A percentile compares a stretch with the other conserved stretches of the same genome.
Evolutionary conservation across 2,888 invertebrate species (phyloP).

Genomic region (Drosophila bunnanda): DNA sequence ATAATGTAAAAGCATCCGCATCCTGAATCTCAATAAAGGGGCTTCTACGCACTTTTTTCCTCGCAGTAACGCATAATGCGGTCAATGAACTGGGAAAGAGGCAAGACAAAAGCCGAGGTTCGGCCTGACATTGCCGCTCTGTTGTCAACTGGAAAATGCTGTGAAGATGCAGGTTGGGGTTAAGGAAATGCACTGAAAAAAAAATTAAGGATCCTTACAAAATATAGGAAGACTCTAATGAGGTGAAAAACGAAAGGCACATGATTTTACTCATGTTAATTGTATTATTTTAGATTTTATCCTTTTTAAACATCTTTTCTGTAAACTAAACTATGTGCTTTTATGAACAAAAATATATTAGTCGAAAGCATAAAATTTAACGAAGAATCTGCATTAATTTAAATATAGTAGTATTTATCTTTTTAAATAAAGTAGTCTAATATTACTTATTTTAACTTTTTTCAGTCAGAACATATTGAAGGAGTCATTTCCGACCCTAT

Average conservation of each 20-base stretch:
- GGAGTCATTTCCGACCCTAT: too few species aligned
- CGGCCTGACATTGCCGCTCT: constrained; percentile 24
- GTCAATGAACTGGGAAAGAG: constrained; percentile 71
- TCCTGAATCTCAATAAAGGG: constrained; percentile 20
- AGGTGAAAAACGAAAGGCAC: background rate
- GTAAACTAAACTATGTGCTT: too few species aligned
- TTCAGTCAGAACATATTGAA: too few species aligned
- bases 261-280: too few species aligned
- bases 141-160: constrained; percentile 36
- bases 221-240: background rate
- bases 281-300: too few species aligned
- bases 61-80: constrained; percentile 67
- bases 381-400: too few species aligned
- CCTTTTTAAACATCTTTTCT: too few species aligned
- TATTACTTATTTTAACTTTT: too few species aligned
- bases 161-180: constrained; percentile 39
- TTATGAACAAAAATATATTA: too few species aligned
- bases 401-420: too few species aligned
- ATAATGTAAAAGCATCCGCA: constrained; percentile 62
- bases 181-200: constrained; percentile 11
- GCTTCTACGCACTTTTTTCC: constrained; percentile 36
- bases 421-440: too few species aligned
- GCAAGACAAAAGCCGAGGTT: constrained; percentile 52
- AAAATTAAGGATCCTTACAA: background rate
- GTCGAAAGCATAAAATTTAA: too few species aligned